Evolutionary conservation across 2,888 invertebrate species (phyloP), one percentile per base, ranked within the genome.

Genomic region (Eupeodes luniger): DNA sequence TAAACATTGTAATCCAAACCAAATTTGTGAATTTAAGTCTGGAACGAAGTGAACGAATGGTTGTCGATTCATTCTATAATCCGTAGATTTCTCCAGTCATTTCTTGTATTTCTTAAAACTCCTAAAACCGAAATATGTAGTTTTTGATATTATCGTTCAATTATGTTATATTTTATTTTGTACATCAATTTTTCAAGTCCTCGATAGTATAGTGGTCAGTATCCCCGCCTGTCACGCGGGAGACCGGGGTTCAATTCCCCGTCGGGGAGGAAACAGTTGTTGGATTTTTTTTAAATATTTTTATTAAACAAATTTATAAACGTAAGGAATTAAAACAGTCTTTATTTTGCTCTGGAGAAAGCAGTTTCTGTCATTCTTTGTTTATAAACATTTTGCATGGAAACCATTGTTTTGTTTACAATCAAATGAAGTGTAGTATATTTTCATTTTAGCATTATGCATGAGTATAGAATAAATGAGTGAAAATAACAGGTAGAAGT

Each of bases 211-310:
- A 88, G 87, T 88, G 87, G 87, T 88, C 77, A 88, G 87, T 88
- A 88, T 88, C 83, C 87, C 87, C 87, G 87, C 87, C 87, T 88
- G 84, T 88, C 87, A 88, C 87, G 87, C 87, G 84, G 87, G 87
- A 88, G 87, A 88, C 87, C 84, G 87, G 87, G 87, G 87, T 88
- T 88, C 87, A 88, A 88, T 88, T 88, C 87, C 87, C 87, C 87
- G 87, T 88, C 87, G 87, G 87, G 87, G 87, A 88, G 87, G 9
- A 12, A 34, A 5, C 0, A n/a, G 34, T 12, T 4, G 4, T 36
- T 6, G 0, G 0, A 2, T 12, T 55, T 55, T 53, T 55, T 16
- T 70, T 51, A 3, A 49, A 27, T 27, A 27, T 27, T 27, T 19
- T 49, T 16, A 62, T 62, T 14, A 2, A 6, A 36, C n/a, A 16